phyloP scores from a whole-genome alignment of 2,113 vertebrate species.

The Brachypteracias leptosomus region DNA sequence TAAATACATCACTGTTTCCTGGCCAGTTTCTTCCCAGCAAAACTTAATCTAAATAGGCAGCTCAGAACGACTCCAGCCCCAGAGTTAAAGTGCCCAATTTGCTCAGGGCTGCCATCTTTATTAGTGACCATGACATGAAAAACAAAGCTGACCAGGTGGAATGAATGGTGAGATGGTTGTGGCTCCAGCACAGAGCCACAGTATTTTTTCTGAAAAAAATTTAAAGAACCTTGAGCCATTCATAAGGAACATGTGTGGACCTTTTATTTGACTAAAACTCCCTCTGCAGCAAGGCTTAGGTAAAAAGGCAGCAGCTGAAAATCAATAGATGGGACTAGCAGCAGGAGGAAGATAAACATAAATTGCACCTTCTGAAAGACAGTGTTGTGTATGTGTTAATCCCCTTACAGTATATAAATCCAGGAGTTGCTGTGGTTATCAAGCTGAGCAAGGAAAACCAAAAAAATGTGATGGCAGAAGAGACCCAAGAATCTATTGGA shows the following conservation, averaged over 20 bases:
- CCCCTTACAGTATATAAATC: neutral
- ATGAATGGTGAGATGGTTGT: fast-evolving
- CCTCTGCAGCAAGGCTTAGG: neutral
- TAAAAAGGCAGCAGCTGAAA: constrained; percentile 14
- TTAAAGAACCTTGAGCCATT: neutral
- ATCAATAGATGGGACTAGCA: constrained; percentile 1
- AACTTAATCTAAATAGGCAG: neutral
- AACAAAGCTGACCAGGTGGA: neutral
- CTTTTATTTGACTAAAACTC: neutral
- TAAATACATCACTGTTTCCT: neutral
- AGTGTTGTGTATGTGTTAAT: neutral
- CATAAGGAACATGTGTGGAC: neutral
- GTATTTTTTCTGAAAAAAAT: neutral
- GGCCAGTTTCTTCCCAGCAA: neutral
- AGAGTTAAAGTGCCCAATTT: neutral
- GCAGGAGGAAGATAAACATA: constrained; percentile 18
- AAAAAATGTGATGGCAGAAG: neutral
- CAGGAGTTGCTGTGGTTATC: neutral
- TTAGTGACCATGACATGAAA: neutral
- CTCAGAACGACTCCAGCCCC: neutral
- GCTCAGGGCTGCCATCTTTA: neutral
- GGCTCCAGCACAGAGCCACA: neutral
- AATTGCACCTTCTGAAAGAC: neutral
- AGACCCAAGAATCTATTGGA: neutral
- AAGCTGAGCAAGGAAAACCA: neutral